Evolutionary conservation across 2,888 invertebrate species (phyloP).

Genomic region (Autographa pulchrina): DNA sequence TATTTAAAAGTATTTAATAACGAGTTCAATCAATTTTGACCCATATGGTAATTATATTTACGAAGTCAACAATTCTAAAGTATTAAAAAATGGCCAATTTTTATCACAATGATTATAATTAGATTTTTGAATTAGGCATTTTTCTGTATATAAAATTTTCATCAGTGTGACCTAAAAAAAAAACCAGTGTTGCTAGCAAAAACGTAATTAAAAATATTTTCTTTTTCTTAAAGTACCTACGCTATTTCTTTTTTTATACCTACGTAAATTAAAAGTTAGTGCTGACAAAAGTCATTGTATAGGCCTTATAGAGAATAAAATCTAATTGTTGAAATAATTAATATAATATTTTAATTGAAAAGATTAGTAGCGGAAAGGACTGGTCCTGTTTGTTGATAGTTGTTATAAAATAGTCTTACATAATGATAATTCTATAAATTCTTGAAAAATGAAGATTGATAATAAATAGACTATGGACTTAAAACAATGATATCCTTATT

Average conservation of each 20-base stretch:
- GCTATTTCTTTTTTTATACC: neutral
- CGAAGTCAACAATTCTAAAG: too few species aligned
- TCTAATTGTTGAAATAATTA: neutral
- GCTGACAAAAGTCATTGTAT: neutral
- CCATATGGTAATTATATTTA: too few species aligned
- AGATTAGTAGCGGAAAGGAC: conserved; percentile 26
- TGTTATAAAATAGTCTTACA: conserved; percentile 25
- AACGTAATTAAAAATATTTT: neutral
- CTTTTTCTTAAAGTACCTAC: neutral
- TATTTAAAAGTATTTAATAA: too few species aligned
- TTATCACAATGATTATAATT: too few species aligned
- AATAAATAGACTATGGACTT: too few species aligned
- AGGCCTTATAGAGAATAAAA: neutral
- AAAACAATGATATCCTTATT: too few species aligned
- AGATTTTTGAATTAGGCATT: too few species aligned
- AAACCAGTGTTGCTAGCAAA: neutral
- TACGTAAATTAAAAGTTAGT: neutral
- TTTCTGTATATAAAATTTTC: neutral
- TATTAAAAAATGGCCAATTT: too few species aligned
- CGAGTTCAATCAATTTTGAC: too few species aligned
- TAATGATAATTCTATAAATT: too few species aligned
- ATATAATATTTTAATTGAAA: neutral
- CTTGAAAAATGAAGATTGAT: too few species aligned
- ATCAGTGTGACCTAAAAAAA: neutral
- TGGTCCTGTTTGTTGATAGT: conserved; percentile 59